A percentile compares a stretch with the other conserved stretches of the same genome.
Conservation (phyloP, 2,888 invertebrate species). For the Clostera curtula region DNA sequence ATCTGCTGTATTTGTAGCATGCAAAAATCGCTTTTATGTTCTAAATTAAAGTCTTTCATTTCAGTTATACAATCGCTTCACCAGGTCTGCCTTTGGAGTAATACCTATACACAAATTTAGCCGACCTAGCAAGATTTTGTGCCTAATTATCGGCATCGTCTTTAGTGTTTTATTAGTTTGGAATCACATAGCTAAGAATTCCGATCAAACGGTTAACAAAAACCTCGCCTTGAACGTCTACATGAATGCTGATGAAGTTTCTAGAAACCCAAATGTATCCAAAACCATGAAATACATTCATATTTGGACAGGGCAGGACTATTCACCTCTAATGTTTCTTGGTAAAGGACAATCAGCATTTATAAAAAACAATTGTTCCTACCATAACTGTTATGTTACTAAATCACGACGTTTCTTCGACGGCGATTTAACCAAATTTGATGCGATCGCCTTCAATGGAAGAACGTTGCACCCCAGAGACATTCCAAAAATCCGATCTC, state of each 20-base stretch:
- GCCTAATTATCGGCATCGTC: slow-evolving; percentile 34
- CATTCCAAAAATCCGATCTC: slow-evolving; percentile 36
- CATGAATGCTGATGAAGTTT: slow-evolving; percentile 46
- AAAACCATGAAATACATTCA: slow-evolving; percentile 49
- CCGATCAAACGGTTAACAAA: slow-evolving; percentile 41
- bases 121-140: slow-evolving; percentile 33
- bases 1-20: no score
- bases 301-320: slow-evolving; percentile 43
- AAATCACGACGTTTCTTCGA: slow-evolving; percentile 23
- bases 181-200: slow-evolving; percentile 20
- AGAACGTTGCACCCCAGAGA: slow-evolving; percentile 28
- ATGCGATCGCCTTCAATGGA: slow-evolving; percentile 56
- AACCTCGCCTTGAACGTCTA: slow-evolving; percentile 42
- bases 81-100: no score
- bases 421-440: slow-evolving; percentile 39
- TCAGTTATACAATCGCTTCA: no score
- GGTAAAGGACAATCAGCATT: slow-evolving; percentile 38
- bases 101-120: no score
- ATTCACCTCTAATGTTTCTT: slow-evolving; percentile 42
- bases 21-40: no score
- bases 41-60: no score
- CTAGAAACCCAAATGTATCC: slow-evolving; percentile 37
- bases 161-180: no score
- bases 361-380: slow-evolving; percentile 45
- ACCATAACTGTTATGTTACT: slow-evolving; percentile 52